Evolutionary conservation across 2,113 vertebrate genomes (phyloP), one percentile per base, ranked within the genome.

Genomic region (Mastomys natalensis): DNA sequence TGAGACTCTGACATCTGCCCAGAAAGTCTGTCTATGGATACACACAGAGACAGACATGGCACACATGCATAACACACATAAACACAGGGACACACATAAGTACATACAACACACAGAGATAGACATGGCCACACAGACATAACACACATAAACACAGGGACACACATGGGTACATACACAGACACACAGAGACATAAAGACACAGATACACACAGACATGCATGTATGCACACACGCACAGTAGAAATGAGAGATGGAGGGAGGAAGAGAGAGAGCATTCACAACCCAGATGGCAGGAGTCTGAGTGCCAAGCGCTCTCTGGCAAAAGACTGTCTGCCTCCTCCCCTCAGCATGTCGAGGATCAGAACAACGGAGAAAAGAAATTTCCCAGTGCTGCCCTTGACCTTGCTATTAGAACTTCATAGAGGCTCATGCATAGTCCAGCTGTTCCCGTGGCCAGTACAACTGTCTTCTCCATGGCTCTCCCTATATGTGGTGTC

Each of bases 221-320:
- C 89, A 64, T 4, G 58, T 21, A 4, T 68, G 87, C 58, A 78
- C 22, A 90, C 1, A 17, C 4, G 89, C 19, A 91, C 48, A 66
- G 7, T 0, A 77, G 51, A 92, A 21, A 93, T 4, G 16, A 22
- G 91, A 4, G 29, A 87, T 19, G 87, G 24, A 87, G 31, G 53
- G 62, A 85, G 68, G 86, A 43, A 88, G 5, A 81, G 81, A 93
- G 68, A 85, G 6, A 73, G 17, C 48, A 37, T 73, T 95, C 92
- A 60, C 85, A 89, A 31, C 76, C 89, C 96, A 97, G 86, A 97
- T 43, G 93, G 84, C 84, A 84, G n/a, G n/a, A 91, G 22, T 13
- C 78, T 60, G 87, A 90, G 43, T 85, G 87, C 95, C 95, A 97
- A 87, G 93, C 48, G 93, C 21, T 91, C 86, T 91, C 94, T 93